Evolutionary conservation across 2,888 invertebrate genomes (phyloP).

Genomic region (Trachelus tabidus): DNA sequence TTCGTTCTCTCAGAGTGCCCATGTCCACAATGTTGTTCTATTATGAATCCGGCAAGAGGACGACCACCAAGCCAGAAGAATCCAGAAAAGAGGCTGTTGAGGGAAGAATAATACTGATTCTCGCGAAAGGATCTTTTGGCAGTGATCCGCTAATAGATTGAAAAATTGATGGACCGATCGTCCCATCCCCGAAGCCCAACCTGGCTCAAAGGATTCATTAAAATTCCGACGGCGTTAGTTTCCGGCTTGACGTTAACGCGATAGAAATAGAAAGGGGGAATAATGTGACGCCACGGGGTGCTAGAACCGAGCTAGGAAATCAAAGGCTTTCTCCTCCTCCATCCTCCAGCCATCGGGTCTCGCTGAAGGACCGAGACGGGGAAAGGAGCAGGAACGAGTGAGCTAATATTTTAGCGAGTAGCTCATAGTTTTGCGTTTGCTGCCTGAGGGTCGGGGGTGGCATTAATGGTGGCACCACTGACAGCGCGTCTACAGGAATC

Average conservation of each 20-base stretch:
- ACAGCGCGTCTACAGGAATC: neutral
- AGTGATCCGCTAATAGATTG: neutral
- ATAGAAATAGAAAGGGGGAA: constrained; percentile 13
- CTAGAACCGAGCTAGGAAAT: neutral
- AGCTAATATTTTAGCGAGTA: constrained; percentile 32
- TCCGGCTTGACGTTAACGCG: constrained; percentile 13
- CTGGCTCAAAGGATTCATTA: neutral
- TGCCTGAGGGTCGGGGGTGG: neutral
- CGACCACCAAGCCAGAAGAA: too few relatives aligned
- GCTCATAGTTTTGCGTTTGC: constrained; percentile 17
- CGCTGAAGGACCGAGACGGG: neutral
- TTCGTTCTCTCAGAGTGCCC: neutral
- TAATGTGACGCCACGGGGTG: neutral
- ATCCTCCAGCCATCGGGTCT: neutral
- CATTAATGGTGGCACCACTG: neutral
- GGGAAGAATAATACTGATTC: neutral
- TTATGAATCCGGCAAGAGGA: neutral
- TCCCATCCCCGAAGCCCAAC: neutral
- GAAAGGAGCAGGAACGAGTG: constrained; percentile 13
- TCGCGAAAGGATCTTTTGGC: neutral
- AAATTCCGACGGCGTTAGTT: neutral
- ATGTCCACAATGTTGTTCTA: neutral
- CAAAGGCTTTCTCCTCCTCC: neutral
- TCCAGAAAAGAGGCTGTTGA: neutral
- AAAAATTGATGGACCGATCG: neutral